Evolutionary conservation across 1,140 invertebrate genomes (phyloP), one percentile per base, ranked within the genome.

Genomic region (Uloborus diversus): DNA sequence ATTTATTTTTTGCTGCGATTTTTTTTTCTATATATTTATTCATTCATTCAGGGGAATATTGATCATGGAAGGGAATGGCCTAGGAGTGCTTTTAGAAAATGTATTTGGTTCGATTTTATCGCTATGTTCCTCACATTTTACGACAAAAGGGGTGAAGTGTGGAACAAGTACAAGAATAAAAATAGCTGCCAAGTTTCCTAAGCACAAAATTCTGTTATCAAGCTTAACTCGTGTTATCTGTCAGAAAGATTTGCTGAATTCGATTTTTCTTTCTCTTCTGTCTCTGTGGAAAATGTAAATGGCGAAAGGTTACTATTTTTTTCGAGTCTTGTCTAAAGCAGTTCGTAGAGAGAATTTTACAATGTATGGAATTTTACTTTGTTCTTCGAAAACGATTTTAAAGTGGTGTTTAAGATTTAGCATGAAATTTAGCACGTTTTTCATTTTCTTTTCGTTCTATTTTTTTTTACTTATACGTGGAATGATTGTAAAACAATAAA

Each of bases 211-310:
- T 70, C 68, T 70, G 68, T 70, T 70, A 70, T 32, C 20, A 70
- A 9, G 51, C 51, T 23, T 70, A 51, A 70, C 51, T 30, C 32
- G 68, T 57, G 68, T 70, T 70, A 70, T 70, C 68, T 70, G 68
- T 70, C 68, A 70, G 37, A 57, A 70, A 70, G 68, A 70, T 70
- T 70, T 70, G 68, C 42, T 37, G 68, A 57, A 32, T 57, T 70
- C 51, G 30, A 35, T 51, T 68, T 70, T 57, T 25, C n/a, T n/a
- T n/a, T n/a, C n/a, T n/a, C n/a, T n/a, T n/a, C n/a, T n/a, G n/a
- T n/a, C n/a, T n/a, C n/a, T n/a, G n/a, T 51, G 47, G 53, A 68
- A 68, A 68, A 68, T 68, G 65, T 68, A 68, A 68, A 68, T 53
- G 53, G 42, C 14, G 35, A 27, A 30, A 32, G 17, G n/a, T n/a